These are phyloP conservation scores for Drosophila pectinifera DNA, from an alignment of 1,140 invertebrate species.

Conservation along the genomic window DNA sequence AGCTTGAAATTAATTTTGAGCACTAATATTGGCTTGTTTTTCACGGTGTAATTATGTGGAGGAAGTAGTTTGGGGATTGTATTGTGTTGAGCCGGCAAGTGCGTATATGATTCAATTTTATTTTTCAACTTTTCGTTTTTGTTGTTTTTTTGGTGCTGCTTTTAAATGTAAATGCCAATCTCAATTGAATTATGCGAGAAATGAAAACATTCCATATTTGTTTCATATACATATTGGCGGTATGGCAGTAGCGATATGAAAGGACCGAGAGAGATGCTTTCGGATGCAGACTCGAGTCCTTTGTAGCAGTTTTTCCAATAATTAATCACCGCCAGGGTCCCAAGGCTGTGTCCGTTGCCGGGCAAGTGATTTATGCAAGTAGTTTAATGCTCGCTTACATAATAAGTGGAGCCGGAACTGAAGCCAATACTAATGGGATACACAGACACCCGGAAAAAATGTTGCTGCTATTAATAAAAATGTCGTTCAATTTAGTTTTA, in stretches of 20 bases:
- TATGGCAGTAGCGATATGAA: conserved; percentile 14
- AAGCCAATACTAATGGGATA: conserved; percentile 16
- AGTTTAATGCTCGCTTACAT: conserved; percentile 74
- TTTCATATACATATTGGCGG: conserved; percentile 21
- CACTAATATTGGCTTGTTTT: neutral
- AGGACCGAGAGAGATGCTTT: neutral
- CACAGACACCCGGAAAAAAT: neutral
- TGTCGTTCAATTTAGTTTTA: no score
- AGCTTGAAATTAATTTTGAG: neutral
- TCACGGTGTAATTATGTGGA: neutral
- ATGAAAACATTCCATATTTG: conserved; percentile 56
- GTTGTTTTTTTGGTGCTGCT: conserved; percentile 14
- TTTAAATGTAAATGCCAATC: conserved; percentile 69
- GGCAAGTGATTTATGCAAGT: conserved; percentile 77
- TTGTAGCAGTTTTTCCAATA: conserved; percentile 66
- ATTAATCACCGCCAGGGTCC: conserved; percentile 67
- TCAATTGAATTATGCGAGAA: conserved; percentile 73
- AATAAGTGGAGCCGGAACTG: conserved; percentile 64
- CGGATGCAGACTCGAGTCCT: conserved; percentile 33
- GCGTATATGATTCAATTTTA: conserved; percentile 77
- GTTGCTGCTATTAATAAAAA: neutral
- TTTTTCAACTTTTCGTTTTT: conserved; percentile 23
- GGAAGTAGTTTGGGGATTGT: neutral
- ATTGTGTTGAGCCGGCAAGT: conserved; percentile 32
- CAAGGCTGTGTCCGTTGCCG: conserved; percentile 48